Evolutionary conservation across 1,140 invertebrate genomes (phyloP), one percentile per base, ranked within the genome.

Genomic region (Drosophila jambulina): DNA sequence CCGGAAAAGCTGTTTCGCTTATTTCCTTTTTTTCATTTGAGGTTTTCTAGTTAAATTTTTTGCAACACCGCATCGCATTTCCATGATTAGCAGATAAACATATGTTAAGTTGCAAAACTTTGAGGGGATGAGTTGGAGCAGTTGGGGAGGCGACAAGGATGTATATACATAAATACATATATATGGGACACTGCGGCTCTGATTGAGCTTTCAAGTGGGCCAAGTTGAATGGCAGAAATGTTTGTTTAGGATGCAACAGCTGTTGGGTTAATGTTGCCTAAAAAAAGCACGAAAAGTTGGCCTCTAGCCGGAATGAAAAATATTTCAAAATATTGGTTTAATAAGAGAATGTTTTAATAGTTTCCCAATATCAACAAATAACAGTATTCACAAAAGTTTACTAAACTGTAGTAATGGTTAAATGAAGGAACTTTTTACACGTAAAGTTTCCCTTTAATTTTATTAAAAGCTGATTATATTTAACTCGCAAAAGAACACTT

Each of bases 41-140:
- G 51, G 40, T 56, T 69, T 69, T 70, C 56, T 59, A 59, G 75
- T 62, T 78, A 78, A 62, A 76, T 78, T 62, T 68, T 76, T 69
- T 76, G 62, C 57, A 68, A 57, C 63, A 62, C 43, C 57, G 64
- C 64, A 69, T 78, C 65, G 54, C 59, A 70, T 78, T 78, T 63
- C 65, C 75, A 71, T 59, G 65, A 78, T 78, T 78, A 71, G 75
- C 76, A 78, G 76, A 78, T 78, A 78, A 78, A 78, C 76, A 78
- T 78, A 78, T 78, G 75, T 40, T 42, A 59, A 72, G 27, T 58
- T 70, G 65, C 64, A 25, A 38, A 38, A 70, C 23, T 54, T 29
- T 38, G 34, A 1, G 68, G 5, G 34, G 25, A 13, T 25, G 60
- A 32, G 46, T 5, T 34, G 40, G 6, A 62, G 29, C 45, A 65